Evolutionary conservation across 1,140 invertebrate species (phyloP).

Genomic region (Microvelia longipes): DNA sequence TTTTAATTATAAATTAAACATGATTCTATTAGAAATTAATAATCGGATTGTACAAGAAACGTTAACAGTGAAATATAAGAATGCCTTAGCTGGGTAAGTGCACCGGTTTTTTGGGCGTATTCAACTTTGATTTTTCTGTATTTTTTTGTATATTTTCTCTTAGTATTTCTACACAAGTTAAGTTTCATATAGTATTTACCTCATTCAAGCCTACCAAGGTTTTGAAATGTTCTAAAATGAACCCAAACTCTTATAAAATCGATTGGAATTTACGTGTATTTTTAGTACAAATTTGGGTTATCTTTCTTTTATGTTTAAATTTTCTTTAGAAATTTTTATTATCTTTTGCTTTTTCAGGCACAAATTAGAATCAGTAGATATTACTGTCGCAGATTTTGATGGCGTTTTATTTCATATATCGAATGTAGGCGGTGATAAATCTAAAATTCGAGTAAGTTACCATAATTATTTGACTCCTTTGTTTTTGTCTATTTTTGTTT

Average conservation of each 20-base stretch:
- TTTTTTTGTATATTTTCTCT: conserved; percentile 7
- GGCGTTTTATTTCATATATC: conserved; percentile 97
- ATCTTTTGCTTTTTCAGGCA: conserved; percentile 45
- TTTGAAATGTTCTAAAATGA: too few species aligned
- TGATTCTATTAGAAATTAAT: conserved; percentile 98
- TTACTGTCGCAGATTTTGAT: conserved; percentile 93
- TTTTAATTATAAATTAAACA: conserved; percentile 35
- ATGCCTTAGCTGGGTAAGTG: conserved; percentile 81
- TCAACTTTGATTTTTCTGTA: background rate
- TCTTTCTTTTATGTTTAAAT: too few species aligned
- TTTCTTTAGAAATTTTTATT: too few species aligned
- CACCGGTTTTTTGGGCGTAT: conserved; percentile 14
- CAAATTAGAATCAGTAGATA: conserved; percentile 88
- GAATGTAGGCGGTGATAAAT: conserved; percentile 88
- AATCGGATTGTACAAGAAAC: conserved; percentile 96
- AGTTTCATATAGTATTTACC: too few species aligned
- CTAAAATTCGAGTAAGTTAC: conserved; percentile 79
- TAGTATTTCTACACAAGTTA: too few species aligned
- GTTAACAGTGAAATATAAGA: conserved; percentile 84
- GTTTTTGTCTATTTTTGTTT: background rate
- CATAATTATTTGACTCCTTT: background rate
- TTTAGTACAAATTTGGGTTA: too few species aligned
- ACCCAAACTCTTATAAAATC: too few species aligned
- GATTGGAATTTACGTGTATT: too few species aligned
- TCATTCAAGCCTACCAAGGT: too few species aligned